These are phyloP conservation scores for Eleginops maclovinus DNA, from an alignment of 2,113 vertebrate genomes.

Conservation along the genomic window DNA sequence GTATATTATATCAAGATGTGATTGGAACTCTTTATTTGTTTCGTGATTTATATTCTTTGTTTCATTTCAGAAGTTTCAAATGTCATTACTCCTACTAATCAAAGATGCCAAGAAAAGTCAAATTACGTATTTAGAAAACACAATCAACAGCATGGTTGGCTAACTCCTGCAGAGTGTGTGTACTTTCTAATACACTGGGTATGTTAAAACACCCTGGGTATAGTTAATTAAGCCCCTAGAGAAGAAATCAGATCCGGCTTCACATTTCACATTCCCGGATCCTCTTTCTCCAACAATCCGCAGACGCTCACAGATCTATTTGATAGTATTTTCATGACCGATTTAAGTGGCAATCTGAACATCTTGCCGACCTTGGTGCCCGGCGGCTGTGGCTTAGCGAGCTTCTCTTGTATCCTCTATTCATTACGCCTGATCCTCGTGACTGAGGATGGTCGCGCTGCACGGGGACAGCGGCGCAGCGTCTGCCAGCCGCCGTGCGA, in stretches of 20 bases:
- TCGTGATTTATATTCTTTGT: too few species aligned
- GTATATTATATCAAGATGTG: background rate
- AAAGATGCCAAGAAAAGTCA: too few species aligned
- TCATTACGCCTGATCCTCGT: constrained; percentile 75
- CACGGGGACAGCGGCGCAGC: constrained; percentile 15
- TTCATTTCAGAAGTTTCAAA: too few species aligned
- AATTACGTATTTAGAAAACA: background rate
- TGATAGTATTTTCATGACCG: constrained; percentile 2
- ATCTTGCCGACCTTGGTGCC: constrained; percentile 37
- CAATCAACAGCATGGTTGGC: background rate
- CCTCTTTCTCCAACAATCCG: constrained; percentile 19
- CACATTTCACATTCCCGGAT: constrained; percentile 3
- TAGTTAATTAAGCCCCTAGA: background rate
- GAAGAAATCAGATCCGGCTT: background rate
- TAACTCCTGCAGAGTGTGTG: background rate
- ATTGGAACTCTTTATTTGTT: background rate
- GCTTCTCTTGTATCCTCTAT: constrained; percentile 71
- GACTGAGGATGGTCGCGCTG: constrained; percentile 36
- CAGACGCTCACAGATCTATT: constrained; percentile 16
- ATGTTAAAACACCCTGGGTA: too few species aligned
- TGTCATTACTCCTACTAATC: too few species aligned
- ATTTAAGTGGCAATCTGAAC: constrained; percentile 53
- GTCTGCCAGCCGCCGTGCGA: constrained; percentile 55
- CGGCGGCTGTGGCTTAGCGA: constrained; percentile 61
- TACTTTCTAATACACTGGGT: background rate